A percentile compares a stretch with the other conserved stretches of the same genome.
Evolutionary conservation across 2,888 invertebrate species (phyloP).

Genomic region (Clunio marinus): DNA sequence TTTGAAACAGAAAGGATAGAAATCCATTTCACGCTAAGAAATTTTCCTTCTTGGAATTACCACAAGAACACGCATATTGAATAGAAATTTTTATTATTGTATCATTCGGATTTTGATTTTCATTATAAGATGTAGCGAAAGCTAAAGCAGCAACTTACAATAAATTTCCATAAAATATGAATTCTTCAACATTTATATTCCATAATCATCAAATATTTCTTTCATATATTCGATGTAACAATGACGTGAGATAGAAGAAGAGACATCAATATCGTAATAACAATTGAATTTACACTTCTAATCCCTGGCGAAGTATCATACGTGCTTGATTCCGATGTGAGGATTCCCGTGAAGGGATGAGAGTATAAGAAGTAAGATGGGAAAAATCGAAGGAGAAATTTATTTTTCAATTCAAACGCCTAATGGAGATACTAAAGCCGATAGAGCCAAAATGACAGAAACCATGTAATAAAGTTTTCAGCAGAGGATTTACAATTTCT

Average conservation of each 20-base stretch:
- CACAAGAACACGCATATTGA: too few species aligned
- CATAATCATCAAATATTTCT: background rate
- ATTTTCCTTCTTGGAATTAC: too few species aligned
- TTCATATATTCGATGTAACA: background rate
- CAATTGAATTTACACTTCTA: constrained; percentile 39
- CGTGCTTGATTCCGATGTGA: background rate
- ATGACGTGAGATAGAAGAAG: background rate
- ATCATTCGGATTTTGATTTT: too few species aligned
- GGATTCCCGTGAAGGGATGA: background rate
- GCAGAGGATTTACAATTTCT: background rate
- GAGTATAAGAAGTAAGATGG: too few species aligned
- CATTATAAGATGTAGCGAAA: too few species aligned
- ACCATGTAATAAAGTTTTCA: constrained; percentile 13
- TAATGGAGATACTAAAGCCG: too few species aligned
- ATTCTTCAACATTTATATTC: background rate
- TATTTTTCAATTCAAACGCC: constrained; percentile 20
- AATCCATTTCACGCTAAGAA: too few species aligned
- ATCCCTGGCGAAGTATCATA: constrained; percentile 34
- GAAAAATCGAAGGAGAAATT: too few species aligned
- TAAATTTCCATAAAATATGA: constrained; percentile 34
- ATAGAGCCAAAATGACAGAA: constrained; percentile 26
- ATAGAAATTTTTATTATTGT: too few species aligned
- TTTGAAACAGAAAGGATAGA: too few species aligned
- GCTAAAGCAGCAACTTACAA: constrained; percentile 11
- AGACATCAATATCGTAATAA: constrained; percentile 32